Percentiles rank a stretch among this genome's conserved stretches.
Conservation (phyloP, 1,140 invertebrate species). For the Octopus sinensis region DNA sequence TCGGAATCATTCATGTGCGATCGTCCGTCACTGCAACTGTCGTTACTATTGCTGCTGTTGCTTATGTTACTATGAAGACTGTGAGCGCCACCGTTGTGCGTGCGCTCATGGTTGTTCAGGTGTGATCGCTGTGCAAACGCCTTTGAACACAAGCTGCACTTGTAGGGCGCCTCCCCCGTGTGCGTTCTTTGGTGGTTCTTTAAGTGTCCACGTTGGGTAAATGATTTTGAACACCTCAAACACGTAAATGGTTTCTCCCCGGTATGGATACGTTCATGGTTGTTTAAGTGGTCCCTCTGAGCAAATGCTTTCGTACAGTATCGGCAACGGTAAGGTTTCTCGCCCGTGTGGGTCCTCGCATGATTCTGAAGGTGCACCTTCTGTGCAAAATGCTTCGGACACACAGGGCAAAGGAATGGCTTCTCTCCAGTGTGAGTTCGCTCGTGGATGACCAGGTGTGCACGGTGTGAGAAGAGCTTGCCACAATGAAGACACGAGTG, state of each 20-base stretch:
- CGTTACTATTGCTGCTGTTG: background rate
- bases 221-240: background rate
- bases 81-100: background rate
- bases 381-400: constrained; percentile 27
- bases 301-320: constrained; percentile 83
- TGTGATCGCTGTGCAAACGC: constrained; percentile 6
- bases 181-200: constrained; percentile 6
- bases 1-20: no score
- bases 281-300: constrained; percentile 89
- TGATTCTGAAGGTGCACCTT: constrained; percentile 80
- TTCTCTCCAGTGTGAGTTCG: constrained; percentile 33
- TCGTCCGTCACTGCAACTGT: background rate
- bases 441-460: constrained; percentile 39
- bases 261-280: constrained; percentile 91
- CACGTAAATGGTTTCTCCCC: constrained; percentile 31
- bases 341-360: constrained; percentile 67
- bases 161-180: background rate
- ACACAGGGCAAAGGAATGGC: constrained; percentile 30
- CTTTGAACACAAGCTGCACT: constrained; percentile 4
- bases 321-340: constrained; percentile 76
- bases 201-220: background rate
- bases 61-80: background rate
- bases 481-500: constrained; percentile 23
- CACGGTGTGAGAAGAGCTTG: constrained; percentile 32
- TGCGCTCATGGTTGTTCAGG: background rate